Evolutionary conservation across 2,113 vertebrate species (phyloP).

Genomic region (Siniperca chuatsi): DNA sequence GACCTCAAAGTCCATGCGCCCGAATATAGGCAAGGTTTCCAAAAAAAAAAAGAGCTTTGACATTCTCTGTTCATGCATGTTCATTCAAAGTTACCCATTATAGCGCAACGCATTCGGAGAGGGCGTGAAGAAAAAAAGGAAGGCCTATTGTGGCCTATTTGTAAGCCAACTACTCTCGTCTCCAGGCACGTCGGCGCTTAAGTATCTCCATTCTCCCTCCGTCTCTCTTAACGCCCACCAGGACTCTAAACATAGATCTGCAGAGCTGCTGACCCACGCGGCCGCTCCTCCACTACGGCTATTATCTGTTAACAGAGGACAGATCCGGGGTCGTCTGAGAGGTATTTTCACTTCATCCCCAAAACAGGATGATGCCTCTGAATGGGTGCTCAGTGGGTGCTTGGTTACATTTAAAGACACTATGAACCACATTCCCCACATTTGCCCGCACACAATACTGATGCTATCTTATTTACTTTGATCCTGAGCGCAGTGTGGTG

Average conservation of each 20-base stretch:
- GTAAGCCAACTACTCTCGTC: constrained; percentile 26
- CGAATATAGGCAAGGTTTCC: constrained; percentile 21
- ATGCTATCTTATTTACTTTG: not conserved
- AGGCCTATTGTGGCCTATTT: constrained; percentile 35
- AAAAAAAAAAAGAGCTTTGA: constrained; percentile 27
- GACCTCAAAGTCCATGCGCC: constrained; percentile 9
- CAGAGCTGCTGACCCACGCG: constrained; percentile 58
- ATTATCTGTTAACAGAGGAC: constrained; percentile 23
- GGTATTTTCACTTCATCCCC: not conserved
- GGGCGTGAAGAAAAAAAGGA: not conserved
- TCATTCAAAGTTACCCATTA: constrained; percentile 5
- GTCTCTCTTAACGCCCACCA: constrained; percentile 66
- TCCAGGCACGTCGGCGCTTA: constrained; percentile 29
- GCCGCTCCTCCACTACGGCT: constrained; percentile 31
- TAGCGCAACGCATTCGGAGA: not conserved
- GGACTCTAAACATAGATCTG: constrained; percentile 61
- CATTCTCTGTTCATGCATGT: not conserved
- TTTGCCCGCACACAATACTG: not conserved
- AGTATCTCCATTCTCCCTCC: constrained; percentile 21
- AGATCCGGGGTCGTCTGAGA: constrained; percentile 1
- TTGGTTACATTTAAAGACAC: not conserved
- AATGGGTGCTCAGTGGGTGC: constrained; percentile 4
- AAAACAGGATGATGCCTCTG: not conserved
- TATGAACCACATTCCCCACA: not conserved
- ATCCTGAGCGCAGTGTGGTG: not conserved